A percentile compares a stretch with the other conserved stretches of the same genome.
Evolutionary conservation across 2,113 vertebrate genomes (phyloP).

Genomic region (Hippocampus comes): DNA sequence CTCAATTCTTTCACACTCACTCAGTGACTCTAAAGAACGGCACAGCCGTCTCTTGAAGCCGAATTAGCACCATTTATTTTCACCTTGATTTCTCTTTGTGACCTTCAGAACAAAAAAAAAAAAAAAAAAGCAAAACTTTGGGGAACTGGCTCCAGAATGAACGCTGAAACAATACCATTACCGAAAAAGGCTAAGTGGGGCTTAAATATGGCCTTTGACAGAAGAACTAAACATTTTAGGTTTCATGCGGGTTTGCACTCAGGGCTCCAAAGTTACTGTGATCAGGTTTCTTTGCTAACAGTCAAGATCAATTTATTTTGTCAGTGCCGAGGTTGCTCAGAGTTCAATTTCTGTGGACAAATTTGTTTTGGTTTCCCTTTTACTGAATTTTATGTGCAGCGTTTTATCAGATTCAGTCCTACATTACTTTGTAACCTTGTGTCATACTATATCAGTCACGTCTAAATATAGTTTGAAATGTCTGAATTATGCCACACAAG

Average conservation of each 20-base stretch:
- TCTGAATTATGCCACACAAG: neutral
- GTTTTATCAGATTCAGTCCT: neutral
- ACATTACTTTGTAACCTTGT: neutral
- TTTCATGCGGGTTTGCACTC: slow-evolving; percentile 22
- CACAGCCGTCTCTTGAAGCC: neutral
- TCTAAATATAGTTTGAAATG: slow-evolving; percentile 6
- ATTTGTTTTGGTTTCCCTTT: neutral
- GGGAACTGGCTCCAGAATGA: neutral
- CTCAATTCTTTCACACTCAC: neutral
- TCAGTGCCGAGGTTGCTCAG: slow-evolving; percentile 1
- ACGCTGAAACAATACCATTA: neutral
- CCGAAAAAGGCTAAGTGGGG: neutral
- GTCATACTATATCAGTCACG: neutral
- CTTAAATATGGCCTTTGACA: slow-evolving; percentile 29
- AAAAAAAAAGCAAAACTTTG: neutral
- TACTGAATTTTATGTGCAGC: neutral
- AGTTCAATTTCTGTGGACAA: slow-evolving; percentile 10
- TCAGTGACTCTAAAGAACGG: neutral
- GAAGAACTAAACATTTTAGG: slow-evolving; percentile 11
- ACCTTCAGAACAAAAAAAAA: neutral
- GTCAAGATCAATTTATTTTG: slow-evolving; percentile 3
- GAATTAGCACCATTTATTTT: neutral
- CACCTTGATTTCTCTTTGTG: neutral
- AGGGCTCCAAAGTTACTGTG: neutral
- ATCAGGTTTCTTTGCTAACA: slow-evolving; percentile 16